These are phyloP conservation scores for Leucophenga varia DNA, from an alignment of 1,140 invertebrate species.

Conservation along the genomic window DNA sequence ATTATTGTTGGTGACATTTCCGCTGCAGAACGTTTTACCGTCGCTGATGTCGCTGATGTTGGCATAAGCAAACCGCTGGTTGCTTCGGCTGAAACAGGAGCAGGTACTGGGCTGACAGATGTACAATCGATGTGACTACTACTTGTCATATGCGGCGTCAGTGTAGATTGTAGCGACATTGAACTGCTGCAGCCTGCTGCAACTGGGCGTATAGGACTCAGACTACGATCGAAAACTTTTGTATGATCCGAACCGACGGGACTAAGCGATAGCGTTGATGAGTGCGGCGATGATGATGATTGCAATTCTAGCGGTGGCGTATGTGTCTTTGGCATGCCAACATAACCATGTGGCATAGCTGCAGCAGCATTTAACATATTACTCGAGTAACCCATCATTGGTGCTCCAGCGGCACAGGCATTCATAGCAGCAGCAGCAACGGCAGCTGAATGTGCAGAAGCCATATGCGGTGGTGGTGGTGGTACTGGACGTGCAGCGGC, in stretches of 20 bases:
- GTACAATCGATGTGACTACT: constrained; percentile 12
- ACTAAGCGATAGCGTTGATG: constrained; percentile 50
- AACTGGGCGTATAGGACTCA: constrained; percentile 22
- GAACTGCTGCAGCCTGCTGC: neutral
- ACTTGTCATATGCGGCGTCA: constrained; percentile 5
- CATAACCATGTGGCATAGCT: constrained; percentile 15
- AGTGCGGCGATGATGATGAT: constrained; percentile 53
- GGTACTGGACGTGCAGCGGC: constrained; percentile 45
- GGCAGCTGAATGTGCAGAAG: constrained; percentile 41
- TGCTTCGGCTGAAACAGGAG: constrained; percentile 22
- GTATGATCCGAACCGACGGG: constrained; percentile 52
- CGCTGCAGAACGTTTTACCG: constrained; percentile 36
- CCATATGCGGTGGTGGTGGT: constrained; percentile 56
- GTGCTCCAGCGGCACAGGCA: constrained; percentile 8
- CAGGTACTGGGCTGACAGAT: constrained; percentile 25
- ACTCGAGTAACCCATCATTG: constrained; percentile 20
- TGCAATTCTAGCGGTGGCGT: constrained; percentile 52
- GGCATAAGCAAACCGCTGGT: constrained; percentile 36
- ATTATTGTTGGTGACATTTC: constrained; percentile 38
- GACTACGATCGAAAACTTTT: constrained; percentile 44
- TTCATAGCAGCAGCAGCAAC: constrained; percentile 25
- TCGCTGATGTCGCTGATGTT: constrained; percentile 33
- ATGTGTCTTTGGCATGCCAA: constrained; percentile 39
- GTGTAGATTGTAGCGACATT: neutral
- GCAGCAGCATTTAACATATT: constrained; percentile 19